These are phyloP conservation scores for Drosophila tristis DNA, from an alignment of 1,140 invertebrate species.

Conservation along the genomic window DNA sequence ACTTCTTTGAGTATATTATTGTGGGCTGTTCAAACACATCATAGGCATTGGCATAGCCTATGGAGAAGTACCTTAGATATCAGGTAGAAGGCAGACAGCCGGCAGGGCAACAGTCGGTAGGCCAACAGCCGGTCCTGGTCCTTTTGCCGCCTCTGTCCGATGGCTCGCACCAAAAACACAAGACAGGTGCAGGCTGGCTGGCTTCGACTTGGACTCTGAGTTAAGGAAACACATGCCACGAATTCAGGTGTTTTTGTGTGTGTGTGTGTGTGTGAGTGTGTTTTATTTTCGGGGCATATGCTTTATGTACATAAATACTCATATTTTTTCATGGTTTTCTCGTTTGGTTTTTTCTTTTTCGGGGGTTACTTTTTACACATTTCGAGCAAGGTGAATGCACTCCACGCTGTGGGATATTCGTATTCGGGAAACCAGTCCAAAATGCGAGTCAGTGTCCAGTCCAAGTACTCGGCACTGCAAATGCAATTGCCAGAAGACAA, in stretches of 20 bases:
- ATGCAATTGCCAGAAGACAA: slow-evolving; percentile 62
- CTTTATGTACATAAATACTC: slow-evolving; percentile 14
- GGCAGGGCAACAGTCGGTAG: background rate
- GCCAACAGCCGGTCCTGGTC: slow-evolving; percentile 5
- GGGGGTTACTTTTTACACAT: slow-evolving; percentile 52
- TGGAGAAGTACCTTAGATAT: too few species aligned
- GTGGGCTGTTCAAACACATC: slow-evolving; percentile 45
- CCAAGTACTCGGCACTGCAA: slow-evolving; percentile 51
- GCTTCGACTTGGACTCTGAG: slow-evolving; percentile 8
- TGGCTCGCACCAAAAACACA: slow-evolving; percentile 26
- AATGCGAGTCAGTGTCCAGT: slow-evolving; percentile 18
- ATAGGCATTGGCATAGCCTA: slow-evolving; percentile 28
- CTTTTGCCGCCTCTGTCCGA: too few species aligned
- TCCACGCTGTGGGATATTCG: slow-evolving; percentile 1
- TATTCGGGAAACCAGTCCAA: slow-evolving; percentile 54
- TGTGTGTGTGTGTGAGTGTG: too few species aligned
- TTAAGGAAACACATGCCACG: slow-evolving; percentile 23
- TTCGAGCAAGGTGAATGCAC: slow-evolving; percentile 69
- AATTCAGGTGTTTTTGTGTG: too few species aligned
- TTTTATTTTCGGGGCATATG: slow-evolving; percentile 37
- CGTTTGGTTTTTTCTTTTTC: slow-evolving; percentile 22
- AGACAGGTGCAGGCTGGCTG: slow-evolving; percentile 25
- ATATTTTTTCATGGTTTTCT: slow-evolving; percentile 20
- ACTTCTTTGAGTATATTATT: background rate
- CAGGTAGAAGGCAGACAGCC: slow-evolving; percentile 8